Conservation (phyloP, 30 jellyfish, hydroid and myxozoan species). For the Hydra vulgaris region DNA sequence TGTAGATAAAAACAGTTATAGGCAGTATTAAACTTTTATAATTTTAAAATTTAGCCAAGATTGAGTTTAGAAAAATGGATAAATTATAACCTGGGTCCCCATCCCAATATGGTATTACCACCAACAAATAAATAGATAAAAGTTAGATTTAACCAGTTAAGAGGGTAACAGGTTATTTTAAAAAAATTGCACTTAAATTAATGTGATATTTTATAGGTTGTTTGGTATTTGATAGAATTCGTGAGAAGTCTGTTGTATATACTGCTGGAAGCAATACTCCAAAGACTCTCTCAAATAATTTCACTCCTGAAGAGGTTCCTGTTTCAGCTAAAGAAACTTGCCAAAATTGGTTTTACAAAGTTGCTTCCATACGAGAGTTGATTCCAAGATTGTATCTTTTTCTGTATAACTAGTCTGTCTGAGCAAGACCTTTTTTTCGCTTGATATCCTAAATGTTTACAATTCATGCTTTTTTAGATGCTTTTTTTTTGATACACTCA, state of each 20-base stretch:
- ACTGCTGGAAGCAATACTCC: conserved; percentile 41
- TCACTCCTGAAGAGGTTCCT: conserved; percentile 98
- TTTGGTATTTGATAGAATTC: conserved; percentile 67
- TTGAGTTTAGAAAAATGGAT: no score
- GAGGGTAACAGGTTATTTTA: no score
- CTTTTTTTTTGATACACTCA: no score
- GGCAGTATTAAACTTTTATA: no score
- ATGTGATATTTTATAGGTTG: conserved; percentile 52
- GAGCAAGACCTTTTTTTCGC: not conserved
- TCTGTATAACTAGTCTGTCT: not conserved
- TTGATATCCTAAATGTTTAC: not conserved
- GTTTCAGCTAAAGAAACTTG: conserved; percentile 99
- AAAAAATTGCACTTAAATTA: no score
- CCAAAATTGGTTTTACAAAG: conserved; percentile 94
- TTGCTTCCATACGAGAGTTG: conserved; percentile 89
- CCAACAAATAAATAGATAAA: no score
- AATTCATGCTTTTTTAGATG: no score
- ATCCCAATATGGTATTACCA: no score
- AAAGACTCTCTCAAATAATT: conserved; percentile 60
- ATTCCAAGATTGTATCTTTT: conserved; percentile 96
- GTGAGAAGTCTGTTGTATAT: conserved; percentile 40
- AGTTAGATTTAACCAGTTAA: no score
- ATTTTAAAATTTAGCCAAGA: no score
- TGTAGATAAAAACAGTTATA: no score
- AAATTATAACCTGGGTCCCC: no score